Percentiles rank a stretch among this genome's conserved stretches.
Evolutionary conservation across 2,797 vertebrate species (phyloP).

Genomic region (Orientallactaga sibirica): DNA sequence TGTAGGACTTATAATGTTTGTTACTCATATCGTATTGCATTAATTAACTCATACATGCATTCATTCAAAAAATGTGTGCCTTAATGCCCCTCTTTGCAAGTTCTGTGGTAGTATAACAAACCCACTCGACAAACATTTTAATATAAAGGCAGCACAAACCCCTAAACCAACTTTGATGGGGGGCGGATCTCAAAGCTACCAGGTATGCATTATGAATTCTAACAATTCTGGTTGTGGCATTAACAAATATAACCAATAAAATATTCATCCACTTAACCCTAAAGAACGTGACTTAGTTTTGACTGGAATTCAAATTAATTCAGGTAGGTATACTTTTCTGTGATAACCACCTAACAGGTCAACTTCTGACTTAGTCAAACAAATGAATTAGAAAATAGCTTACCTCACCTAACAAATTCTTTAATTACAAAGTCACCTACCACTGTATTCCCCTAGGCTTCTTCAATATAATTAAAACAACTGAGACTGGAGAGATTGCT

Average conservation of each 20-base stretch:
- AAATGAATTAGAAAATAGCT: not conserved
- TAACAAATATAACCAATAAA: not conserved
- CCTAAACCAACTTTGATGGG: not conserved
- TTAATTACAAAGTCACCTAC: not conserved
- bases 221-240: not conserved
- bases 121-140: not conserved
- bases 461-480: constrained; percentile 6
- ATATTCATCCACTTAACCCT: not conserved
- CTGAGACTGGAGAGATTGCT: no score
- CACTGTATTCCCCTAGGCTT: not conserved
- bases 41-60: not conserved
- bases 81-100: not conserved
- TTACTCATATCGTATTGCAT: not conserved
- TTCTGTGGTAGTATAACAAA: not conserved
- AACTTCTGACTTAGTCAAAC: not conserved
- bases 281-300: constrained; percentile 8
- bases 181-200: not conserved
- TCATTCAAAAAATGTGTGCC: not conserved
- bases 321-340: not conserved
- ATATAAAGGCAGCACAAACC: not conserved
- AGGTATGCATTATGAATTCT: not conserved
- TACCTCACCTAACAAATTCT: not conserved
- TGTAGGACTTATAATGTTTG: not conserved
- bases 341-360: not conserved
- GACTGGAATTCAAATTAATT: not conserved